Evolutionary conservation across 2,113 vertebrate genomes (phyloP).

Genomic region (Paracanthobrama guichenoti): DNA sequence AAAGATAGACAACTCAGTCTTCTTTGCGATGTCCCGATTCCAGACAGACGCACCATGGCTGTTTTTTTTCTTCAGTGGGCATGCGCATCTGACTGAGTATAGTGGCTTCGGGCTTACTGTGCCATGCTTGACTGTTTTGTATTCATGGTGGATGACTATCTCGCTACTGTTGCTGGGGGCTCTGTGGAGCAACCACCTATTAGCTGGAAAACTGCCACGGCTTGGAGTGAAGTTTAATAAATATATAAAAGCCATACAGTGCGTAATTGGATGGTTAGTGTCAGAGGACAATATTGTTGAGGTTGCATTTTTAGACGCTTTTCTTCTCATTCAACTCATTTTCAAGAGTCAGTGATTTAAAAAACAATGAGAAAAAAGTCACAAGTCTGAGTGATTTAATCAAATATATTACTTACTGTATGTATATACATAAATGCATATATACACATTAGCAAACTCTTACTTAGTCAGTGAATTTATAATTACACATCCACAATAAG

Average conservation of each 20-base stretch:
- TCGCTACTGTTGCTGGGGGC: slow-evolving; percentile 47
- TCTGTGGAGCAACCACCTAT: slow-evolving; percentile 40
- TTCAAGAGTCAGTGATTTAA: background rate
- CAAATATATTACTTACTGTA: background rate
- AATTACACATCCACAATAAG: background rate
- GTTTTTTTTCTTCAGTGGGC: background rate
- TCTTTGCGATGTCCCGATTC: background rate
- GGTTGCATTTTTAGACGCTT: slow-evolving; percentile 30
- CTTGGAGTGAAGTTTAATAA: slow-evolving; percentile 48
- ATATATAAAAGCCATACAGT: slow-evolving; percentile 42
- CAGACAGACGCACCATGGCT: background rate
- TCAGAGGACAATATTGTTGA: slow-evolving; percentile 44
- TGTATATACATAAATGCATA: background rate
- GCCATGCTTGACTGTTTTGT: slow-evolving; percentile 47
- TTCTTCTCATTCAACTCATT: background rate
- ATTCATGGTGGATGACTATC: slow-evolving; percentile 51
- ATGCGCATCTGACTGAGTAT: background rate
- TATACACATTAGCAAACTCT: background rate
- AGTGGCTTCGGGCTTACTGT: slow-evolving; percentile 21
- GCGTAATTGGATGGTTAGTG: slow-evolving; percentile 43
- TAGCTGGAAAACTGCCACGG: slow-evolving; percentile 48
- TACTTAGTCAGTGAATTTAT: background rate
- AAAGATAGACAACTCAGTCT: background rate
- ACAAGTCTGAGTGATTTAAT: background rate
- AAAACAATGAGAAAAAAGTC: background rate